These are phyloP conservation scores for Pitta sordida DNA, from an alignment of 2,113 vertebrate genomes.

Conservation along the genomic window DNA sequence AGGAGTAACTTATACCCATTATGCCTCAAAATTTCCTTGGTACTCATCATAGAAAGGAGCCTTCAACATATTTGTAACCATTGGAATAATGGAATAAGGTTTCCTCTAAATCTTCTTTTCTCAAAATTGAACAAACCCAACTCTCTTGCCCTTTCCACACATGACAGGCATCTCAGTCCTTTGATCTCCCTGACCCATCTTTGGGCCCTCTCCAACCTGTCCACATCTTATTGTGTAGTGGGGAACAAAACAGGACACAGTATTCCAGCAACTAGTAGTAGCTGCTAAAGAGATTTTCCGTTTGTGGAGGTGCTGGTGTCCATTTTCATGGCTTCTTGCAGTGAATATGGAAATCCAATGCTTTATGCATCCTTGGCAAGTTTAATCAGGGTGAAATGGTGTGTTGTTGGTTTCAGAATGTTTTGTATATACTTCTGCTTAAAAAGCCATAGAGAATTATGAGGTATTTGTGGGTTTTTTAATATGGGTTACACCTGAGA, in stretches of 20 bases:
- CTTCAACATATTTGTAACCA: neutral
- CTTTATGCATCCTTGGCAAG: neutral
- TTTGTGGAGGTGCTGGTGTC: neutral
- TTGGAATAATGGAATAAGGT: neutral
- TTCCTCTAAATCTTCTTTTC: neutral
- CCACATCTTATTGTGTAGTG: neutral
- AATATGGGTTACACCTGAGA: neutral
- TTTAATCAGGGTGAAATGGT: neutral
- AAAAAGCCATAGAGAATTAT: neutral
- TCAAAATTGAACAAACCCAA: neutral
- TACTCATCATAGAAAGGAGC: neutral
- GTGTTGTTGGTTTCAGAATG: neutral
- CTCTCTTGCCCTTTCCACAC: neutral
- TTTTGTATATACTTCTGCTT: neutral
- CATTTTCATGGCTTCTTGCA: neutral
- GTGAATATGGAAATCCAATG: neutral
- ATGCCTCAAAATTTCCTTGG: neutral
- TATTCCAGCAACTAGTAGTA: neutral
- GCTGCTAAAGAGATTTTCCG: neutral
- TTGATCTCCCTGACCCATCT: neutral
- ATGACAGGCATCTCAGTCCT: neutral
- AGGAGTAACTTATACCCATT: neutral
- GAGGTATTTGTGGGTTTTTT: neutral
- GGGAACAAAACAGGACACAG: neutral
- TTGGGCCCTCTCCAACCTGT: neutral